Percentiles rank a stretch among this genome's conserved stretches.
Conservation (phyloP, 2,888 invertebrate genomes). For the Drosophila vallismaia region DNA sequence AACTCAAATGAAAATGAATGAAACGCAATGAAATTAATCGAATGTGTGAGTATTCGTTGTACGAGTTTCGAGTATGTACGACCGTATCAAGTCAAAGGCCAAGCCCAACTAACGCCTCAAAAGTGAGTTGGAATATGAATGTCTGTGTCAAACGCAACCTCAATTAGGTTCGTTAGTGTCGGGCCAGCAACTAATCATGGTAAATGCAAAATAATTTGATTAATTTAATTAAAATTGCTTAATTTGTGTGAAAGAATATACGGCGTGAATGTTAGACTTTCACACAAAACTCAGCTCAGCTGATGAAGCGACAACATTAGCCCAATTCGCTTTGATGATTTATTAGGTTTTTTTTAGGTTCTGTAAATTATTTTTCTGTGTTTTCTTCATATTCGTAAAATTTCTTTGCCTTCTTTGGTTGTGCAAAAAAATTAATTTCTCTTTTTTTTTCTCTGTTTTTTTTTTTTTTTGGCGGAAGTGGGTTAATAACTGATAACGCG, state of each 20-base stretch:
- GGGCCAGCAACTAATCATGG: constrained; percentile 41
- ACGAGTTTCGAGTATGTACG: constrained; percentile 3
- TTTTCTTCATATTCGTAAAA: constrained; percentile 9
- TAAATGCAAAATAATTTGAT: constrained; percentile 67
- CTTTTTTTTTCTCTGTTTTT: constrained; percentile 23
- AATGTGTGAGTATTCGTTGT: constrained; percentile 40
- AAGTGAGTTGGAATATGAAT: constrained; percentile 30
- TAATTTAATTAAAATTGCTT: constrained; percentile 70
- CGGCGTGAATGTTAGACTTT: too few relatives aligned
- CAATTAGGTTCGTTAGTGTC: constrained; percentile 39
- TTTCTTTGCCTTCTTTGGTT: constrained; percentile 19
- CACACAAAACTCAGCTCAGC: constrained; percentile 52
- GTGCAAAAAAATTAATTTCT: constrained; percentile 72
- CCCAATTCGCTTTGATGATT: constrained; percentile 74
- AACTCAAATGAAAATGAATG: constrained; percentile 75
- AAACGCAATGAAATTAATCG: constrained; percentile 59
- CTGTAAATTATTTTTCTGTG: constrained; percentile 66
- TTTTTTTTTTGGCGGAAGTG: constrained; percentile 59
- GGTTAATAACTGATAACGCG: constrained; percentile 78
- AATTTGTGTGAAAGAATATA: constrained; percentile 51
- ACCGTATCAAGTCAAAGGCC: constrained; percentile 50
- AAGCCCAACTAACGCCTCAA: constrained; percentile 48
- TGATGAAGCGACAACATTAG: constrained; percentile 63
- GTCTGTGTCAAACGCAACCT: constrained; percentile 33
- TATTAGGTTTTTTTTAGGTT: constrained; percentile 74